phyloP scores from a whole-genome alignment of 1,140 invertebrate species.

The Hyphantria cunea region DNA sequence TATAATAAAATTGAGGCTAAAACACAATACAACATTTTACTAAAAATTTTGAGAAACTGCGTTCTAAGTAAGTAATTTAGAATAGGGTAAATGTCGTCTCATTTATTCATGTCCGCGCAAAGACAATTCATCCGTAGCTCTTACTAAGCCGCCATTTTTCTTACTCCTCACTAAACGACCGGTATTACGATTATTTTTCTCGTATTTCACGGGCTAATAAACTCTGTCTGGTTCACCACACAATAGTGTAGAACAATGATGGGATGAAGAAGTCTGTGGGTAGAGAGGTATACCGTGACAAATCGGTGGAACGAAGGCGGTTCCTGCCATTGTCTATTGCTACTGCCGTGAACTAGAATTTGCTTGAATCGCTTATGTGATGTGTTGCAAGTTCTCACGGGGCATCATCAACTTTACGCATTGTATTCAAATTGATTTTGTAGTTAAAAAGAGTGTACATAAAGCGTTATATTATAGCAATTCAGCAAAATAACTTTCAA shows the following conservation, averaged over 20 bases:
- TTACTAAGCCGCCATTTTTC: slow-evolving; percentile 1
- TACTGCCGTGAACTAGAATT: slow-evolving; percentile 48
- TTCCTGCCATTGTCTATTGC: slow-evolving; percentile 66
- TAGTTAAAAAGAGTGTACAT: not conserved
- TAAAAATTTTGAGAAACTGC: too few species aligned
- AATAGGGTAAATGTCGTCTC: not conserved
- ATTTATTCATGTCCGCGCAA: not conserved
- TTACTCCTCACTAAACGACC: not conserved
- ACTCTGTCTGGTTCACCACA: slow-evolving; percentile 33
- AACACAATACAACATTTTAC: too few species aligned
- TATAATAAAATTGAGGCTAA: too few species aligned
- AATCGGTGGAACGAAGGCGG: slow-evolving; percentile 47
- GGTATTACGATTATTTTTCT: slow-evolving; percentile 13
- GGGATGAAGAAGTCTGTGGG: slow-evolving; percentile 41
- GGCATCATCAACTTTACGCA: slow-evolving; percentile 2
- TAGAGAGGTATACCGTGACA: slow-evolving; percentile 49
- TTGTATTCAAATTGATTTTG: slow-evolving; percentile 9
- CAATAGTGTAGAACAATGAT: slow-evolving; percentile 45
- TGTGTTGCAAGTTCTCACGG: slow-evolving; percentile 44
- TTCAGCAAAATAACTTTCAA: not conserved
- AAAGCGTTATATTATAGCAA: not conserved
- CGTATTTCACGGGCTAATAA: slow-evolving; percentile 34
- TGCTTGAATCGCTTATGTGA: slow-evolving; percentile 39
- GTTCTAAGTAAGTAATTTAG: not conserved
- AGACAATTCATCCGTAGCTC: not conserved